Evolutionary conservation across 2,888 invertebrate genomes (phyloP), one percentile per base, ranked within the genome.

Genomic region (Caenorhabditis virilis): DNA sequence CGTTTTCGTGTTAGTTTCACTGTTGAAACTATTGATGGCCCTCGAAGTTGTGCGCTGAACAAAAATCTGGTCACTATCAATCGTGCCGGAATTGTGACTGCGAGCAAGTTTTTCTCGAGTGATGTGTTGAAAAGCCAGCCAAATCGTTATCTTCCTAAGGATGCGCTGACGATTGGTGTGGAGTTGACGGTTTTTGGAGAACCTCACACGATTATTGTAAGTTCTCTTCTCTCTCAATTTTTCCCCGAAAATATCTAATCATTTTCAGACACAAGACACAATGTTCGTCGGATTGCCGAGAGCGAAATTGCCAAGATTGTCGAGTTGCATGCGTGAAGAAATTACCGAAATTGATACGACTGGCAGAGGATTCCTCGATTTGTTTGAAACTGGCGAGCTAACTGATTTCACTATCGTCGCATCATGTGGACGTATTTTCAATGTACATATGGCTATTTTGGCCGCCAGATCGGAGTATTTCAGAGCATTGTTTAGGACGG

Each of bases 401-500:
- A 22, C 64, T 11, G 71, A 71, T 43, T 57, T 57, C 43, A 39
- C 45, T 0, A 41, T 71, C 15, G 30, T 50, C 33, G 38, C 60
- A 11, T 52, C 49, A 7, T 39, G 42, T 38, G 50, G 58, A 15
- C 58, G 52, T 1, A 36, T 43, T 16, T 71, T 69, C 39, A 15
- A n/a, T 7, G 46, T 55, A 4, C 95, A 97, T 86, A 95, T 95
- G 89, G 93, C 95, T 77, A 93, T 95, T 84, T 88, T 95, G 86
- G 92, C 93, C 86, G 91, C 95, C 77, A 89, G 95, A 83, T 95
- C 94, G 88, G 93, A 94, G 72, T 95, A 95, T 41, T 97, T 97
- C 87, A 93, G 93, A 84, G 97, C 95, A 70, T 97, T 97, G 95
- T 97, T 97, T 85, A 94, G 95, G 85, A 95, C 97, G 86, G 33